Evolutionary conservation across 2,888 invertebrate species (phyloP).

Genomic region (Brassicogethes aeneus): DNA sequence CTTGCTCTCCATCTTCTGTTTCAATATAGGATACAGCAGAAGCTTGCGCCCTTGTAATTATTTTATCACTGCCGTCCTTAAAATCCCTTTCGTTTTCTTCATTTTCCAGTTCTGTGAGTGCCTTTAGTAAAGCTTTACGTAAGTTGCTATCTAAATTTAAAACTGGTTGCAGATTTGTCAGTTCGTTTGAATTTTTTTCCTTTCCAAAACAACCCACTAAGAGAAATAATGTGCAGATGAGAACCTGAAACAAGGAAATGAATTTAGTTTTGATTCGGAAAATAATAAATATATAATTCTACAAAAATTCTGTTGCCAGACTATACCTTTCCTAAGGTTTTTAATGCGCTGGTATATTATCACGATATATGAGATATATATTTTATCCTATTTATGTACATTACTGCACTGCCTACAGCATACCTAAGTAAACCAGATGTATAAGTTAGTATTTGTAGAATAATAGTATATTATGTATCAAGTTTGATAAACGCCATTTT

Average conservation of each 20-base stretch:
- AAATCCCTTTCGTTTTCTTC: conserved; percentile 45
- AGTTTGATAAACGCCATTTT: too few relatives aligned
- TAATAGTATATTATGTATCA: too few relatives aligned
- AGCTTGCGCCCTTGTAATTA: conserved; percentile 41
- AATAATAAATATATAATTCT: too few relatives aligned
- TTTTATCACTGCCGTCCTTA: conserved; percentile 35
- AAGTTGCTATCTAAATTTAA: conserved; percentile 64
- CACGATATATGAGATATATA: too few relatives aligned
- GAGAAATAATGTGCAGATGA: neutral
- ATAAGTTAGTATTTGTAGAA: too few relatives aligned
- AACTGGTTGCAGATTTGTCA: conserved; percentile 35
- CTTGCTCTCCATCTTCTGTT: conserved; percentile 7
- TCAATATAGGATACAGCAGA: conserved; percentile 54
- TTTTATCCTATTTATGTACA: too few relatives aligned
- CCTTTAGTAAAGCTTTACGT: conserved; percentile 65
- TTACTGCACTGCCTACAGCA: too few relatives aligned
- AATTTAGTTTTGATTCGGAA: too few relatives aligned
- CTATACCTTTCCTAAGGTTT: too few relatives aligned
- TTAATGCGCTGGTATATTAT: too few relatives aligned
- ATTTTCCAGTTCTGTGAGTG: conserved; percentile 66
- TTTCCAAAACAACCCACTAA: neutral
- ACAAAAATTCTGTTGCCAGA: too few relatives aligned
- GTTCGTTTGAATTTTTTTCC: conserved; percentile 7
- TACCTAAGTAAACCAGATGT: too few relatives aligned
- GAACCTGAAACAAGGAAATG: neutral